A percentile compares a stretch with the other conserved stretches of the same genome.
Evolutionary conservation across 2,797 vertebrate genomes (phyloP).

Genomic region (Takifugu rubripes): DNA sequence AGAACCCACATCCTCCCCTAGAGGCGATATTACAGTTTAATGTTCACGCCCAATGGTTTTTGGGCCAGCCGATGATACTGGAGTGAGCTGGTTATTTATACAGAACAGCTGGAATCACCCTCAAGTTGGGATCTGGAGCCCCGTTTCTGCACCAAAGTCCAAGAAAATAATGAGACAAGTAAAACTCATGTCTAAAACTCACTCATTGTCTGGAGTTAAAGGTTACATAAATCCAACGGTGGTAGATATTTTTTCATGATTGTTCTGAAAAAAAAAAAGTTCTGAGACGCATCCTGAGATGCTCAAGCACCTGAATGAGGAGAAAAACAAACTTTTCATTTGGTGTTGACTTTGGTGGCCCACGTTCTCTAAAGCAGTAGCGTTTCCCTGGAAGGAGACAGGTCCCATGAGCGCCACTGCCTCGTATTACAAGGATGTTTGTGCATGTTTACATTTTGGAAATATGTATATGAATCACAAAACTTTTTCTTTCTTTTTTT

Average conservation of each 20-base stretch:
- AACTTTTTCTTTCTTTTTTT: background rate
- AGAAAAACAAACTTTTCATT: background rate
- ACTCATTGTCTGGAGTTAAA: background rate
- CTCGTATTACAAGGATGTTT: background rate
- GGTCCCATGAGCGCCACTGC: background rate
- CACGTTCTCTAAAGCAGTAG: background rate
- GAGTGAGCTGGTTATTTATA: constrained; percentile 25
- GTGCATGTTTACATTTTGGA: background rate
- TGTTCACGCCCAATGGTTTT: constrained; percentile 30
- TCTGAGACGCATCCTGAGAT: too few relatives aligned
- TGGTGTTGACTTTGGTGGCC: background rate
- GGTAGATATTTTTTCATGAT: background rate
- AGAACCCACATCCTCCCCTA: constrained; percentile 39
- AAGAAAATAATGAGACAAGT: background rate
- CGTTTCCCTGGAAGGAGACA: background rate
- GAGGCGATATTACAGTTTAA: constrained; percentile 51
- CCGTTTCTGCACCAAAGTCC: background rate
- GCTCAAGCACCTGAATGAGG: background rate
- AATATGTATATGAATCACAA: background rate
- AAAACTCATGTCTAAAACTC: background rate
- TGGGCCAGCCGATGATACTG: constrained; percentile 28
- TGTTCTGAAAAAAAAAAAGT: background rate
- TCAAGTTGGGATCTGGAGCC: constrained; percentile 6
- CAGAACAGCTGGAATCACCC: constrained; percentile 20
- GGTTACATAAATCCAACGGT: background rate